These are phyloP conservation scores for Lordiphosa collinella DNA, from an alignment of 1,140 invertebrate genomes.

Conservation along the genomic window DNA sequence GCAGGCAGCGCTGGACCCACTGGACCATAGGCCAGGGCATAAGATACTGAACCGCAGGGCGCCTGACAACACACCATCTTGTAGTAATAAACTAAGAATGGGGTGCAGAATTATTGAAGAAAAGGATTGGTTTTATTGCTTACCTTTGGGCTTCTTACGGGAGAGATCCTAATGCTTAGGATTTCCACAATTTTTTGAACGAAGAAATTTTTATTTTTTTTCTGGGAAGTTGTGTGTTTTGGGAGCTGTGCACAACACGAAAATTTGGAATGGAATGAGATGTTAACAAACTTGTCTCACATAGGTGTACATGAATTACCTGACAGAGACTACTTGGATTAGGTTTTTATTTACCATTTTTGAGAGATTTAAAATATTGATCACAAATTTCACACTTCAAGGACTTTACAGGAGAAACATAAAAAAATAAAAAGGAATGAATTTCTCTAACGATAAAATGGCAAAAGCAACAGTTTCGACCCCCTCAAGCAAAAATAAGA, in stretches of 20 bases:
- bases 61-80: constrained; percentile 24
- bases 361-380: constrained; percentile 45
- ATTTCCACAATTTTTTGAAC: constrained; percentile 8
- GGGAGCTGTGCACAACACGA: constrained; percentile 22
- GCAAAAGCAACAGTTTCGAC: constrained; percentile 63
- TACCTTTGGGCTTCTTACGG: constrained; percentile 4
- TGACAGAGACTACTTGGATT: constrained; percentile 37
- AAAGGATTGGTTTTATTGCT: neutral
- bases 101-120: too few species aligned
- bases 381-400: constrained; percentile 69
- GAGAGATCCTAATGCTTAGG: neutral
- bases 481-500: constrained; percentile 65
- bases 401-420: constrained; percentile 55
- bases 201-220: constrained; percentile 29
- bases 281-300: neutral
- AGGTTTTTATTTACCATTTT: constrained; percentile 15
- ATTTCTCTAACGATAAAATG: constrained; percentile 60
- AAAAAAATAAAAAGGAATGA: constrained; percentile 57
- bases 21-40: constrained; percentile 51
- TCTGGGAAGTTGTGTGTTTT: constrained; percentile 7
- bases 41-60: constrained; percentile 54
- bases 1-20: constrained; percentile 59
- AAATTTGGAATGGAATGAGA: constrained; percentile 28
- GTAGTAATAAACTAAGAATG: neutral
- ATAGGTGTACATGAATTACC: neutral